A percentile compares a stretch with the other conserved stretches of the same genome.
These are phyloP conservation scores for Dolomedes plantarius DNA, from an alignment of 2,888 invertebrate genomes.

Conservation along the genomic window DNA sequence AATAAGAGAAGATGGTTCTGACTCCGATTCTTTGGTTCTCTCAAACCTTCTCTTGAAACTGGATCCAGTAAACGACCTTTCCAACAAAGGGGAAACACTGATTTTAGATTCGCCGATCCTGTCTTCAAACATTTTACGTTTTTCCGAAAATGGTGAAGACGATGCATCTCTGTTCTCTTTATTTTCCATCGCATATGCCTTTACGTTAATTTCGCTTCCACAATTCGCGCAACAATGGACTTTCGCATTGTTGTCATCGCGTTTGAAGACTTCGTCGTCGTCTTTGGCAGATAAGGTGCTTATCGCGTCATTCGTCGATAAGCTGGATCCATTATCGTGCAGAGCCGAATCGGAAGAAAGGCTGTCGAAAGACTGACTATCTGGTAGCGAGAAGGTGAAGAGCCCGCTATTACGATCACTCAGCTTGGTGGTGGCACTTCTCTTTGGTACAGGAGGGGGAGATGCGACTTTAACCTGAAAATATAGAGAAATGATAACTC, in stretches of 20 bases:
- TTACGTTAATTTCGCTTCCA: slow-evolving; percentile 7
- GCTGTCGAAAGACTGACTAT: slow-evolving; percentile 34
- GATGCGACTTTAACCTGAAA: slow-evolving; percentile 30
- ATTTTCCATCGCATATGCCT: neutral
- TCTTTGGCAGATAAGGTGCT: slow-evolving; percentile 42
- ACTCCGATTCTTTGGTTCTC: neutral
- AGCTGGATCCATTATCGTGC: neutral
- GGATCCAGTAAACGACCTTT: slow-evolving; percentile 7
- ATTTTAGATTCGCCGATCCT: slow-evolving; percentile 12
- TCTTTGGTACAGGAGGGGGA: slow-evolving; percentile 67
- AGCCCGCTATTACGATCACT: slow-evolving; percentile 13
- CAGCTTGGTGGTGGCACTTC: slow-evolving; percentile 58
- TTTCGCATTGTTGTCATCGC: neutral
- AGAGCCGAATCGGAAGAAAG: slow-evolving; percentile 11
- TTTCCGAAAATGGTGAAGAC: slow-evolving; percentile 34
- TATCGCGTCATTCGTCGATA: slow-evolving; percentile 18
- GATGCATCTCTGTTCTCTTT: neutral
- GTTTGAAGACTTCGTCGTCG: neutral
- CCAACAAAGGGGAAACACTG: neutral
- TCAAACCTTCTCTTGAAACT: slow-evolving; percentile 25
- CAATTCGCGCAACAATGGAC: slow-evolving; percentile 22
- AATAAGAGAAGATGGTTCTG: slow-evolving; percentile 22
- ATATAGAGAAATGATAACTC: neutral
- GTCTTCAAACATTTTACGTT: slow-evolving; percentile 34
- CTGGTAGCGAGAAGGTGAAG: slow-evolving; percentile 35